Percentiles rank a stretch among this genome's conserved stretches.
Conservation (phyloP, 2,113 vertebrate species). For the Oncorhynchus keta region DNA sequence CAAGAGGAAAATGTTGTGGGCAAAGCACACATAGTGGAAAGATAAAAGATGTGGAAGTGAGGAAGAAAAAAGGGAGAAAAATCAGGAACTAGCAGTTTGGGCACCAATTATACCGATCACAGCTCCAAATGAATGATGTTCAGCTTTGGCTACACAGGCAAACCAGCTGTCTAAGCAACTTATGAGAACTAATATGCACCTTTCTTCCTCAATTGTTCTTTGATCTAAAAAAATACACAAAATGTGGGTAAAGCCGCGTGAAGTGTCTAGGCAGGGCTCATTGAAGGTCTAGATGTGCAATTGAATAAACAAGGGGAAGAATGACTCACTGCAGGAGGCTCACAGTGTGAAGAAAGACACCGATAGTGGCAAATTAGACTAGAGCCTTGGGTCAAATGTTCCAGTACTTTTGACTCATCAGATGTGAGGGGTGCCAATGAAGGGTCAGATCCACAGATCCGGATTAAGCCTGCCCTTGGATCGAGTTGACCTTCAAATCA, state of each 20-base stretch:
- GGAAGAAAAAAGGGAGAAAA: background rate
- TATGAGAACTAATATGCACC: background rate
- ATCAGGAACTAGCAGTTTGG: background rate
- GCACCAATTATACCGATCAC: background rate
- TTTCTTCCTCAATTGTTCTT: background rate
- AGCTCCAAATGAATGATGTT: background rate
- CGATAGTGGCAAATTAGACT: background rate
- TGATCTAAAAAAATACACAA: background rate
- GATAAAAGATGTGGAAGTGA: background rate
- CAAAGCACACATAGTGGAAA: background rate
- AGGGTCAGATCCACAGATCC: no score
- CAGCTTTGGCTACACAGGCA: background rate
- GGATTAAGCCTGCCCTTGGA: no score
- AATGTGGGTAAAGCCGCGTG: background rate
- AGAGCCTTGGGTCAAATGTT: background rate
- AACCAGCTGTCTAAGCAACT: background rate
- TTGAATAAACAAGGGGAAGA: background rate
- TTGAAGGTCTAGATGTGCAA: background rate
- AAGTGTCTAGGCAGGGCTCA: background rate
- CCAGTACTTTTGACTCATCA: background rate
- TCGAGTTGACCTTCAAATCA: no score
- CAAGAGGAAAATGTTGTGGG: background rate
- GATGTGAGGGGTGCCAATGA: no score
- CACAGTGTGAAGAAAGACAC: background rate
- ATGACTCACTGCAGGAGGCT: background rate